Conservation (phyloP, 92 coral and sea anemone genomes). For the Epizoanthus ramosus region DNA sequence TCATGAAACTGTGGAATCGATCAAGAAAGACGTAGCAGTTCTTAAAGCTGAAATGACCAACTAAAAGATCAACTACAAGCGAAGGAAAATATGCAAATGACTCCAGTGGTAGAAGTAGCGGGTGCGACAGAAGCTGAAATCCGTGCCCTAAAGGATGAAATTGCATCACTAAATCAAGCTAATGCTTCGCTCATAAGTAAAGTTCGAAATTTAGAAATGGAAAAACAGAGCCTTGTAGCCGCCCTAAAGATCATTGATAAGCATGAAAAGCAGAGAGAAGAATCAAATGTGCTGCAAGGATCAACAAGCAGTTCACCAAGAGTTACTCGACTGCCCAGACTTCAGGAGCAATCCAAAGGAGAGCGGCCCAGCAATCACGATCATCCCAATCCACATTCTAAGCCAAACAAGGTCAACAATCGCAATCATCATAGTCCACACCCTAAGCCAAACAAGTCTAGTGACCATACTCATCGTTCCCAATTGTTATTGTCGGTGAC, state of each 20-base stretch:
- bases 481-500: conserved; percentile 10
- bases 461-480: too few relatives aligned
- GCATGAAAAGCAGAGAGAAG: not conserved
- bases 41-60: not conserved
- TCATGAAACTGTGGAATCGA: not conserved
- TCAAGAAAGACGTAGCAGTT: not conserved
- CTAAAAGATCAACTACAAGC: not conserved
- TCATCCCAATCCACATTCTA: not conserved
- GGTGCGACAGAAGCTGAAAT: conserved; percentile 5
- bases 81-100: not conserved
- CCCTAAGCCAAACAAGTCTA: too few relatives aligned
- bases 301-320: conserved; percentile 2
- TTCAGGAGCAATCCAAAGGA: not conserved
- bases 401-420: not conserved
- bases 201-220: not conserved
- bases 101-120: not conserved
- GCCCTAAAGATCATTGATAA: not conserved
- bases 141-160: not conserved
- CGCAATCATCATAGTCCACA: too few relatives aligned
- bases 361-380: not conserved
- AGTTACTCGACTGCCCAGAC: not conserved
- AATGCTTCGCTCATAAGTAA: not conserved
- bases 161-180: not conserved
- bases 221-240: not conserved
- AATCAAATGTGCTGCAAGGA: not conserved